A percentile compares a stretch with the other conserved stretches of the same genome.
Evolutionary conservation across 1,140 invertebrate species (phyloP).

Genomic region (Hylaeus volcanicus): DNA sequence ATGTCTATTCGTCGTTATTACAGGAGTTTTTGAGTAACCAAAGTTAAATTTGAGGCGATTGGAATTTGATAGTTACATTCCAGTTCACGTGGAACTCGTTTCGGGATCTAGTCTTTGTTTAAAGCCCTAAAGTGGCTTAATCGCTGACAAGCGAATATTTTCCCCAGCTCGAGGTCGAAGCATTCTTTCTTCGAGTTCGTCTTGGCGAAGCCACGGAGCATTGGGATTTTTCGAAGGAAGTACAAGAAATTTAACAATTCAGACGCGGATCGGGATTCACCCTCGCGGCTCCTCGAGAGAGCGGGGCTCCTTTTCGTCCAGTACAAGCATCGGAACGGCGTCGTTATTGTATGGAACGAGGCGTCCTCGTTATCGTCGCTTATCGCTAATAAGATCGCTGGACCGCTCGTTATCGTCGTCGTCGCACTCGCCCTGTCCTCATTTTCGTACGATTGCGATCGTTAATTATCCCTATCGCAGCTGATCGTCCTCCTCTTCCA

Average conservation of each 20-base stretch:
- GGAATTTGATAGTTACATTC: too few relatives aligned
- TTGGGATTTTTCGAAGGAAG: conserved; percentile 13
- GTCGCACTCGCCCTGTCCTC: conserved; percentile 74
- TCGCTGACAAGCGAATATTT: too few relatives aligned
- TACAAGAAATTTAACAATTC: conserved; percentile 18
- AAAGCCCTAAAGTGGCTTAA: too few relatives aligned
- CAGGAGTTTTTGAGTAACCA: too few relatives aligned
- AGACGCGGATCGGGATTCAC: conserved; percentile 1
- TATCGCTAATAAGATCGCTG: conserved; percentile 79
- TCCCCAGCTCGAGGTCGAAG: too few relatives aligned
- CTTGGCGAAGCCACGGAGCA: not conserved
- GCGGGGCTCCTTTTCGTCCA: conserved; percentile 44
- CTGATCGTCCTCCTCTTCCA: conserved; percentile 67
- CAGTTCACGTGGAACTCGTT: too few relatives aligned
- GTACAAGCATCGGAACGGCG: conserved; percentile 48
- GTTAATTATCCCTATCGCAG: conserved; percentile 79
- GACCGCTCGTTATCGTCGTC: conserved; percentile 78
- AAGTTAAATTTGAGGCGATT: too few relatives aligned
- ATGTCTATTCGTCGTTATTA: too few relatives aligned
- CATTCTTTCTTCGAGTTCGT: not conserved
- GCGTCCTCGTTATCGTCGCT: conserved; percentile 77
- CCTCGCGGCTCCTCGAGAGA: conserved; percentile 10
- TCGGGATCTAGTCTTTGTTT: too few relatives aligned
- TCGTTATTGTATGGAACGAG: conserved; percentile 77
- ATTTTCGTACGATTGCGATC: conserved; percentile 79